Evolutionary conservation across 2,888 invertebrate genomes (phyloP).

Genomic region (Scrobipalpa atriplicella): DNA sequence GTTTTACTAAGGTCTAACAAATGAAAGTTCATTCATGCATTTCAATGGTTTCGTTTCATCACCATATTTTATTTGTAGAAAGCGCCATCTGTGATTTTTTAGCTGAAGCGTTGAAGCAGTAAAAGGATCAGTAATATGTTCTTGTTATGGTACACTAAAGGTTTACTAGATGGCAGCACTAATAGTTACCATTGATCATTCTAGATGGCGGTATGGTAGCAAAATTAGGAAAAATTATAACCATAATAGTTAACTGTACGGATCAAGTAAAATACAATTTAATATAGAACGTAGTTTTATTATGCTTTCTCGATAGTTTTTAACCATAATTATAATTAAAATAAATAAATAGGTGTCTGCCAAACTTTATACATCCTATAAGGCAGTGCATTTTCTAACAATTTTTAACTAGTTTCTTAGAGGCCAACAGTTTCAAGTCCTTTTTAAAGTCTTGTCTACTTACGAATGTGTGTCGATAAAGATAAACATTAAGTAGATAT

Average conservation of each 20-base stretch:
- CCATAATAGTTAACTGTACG: neutral
- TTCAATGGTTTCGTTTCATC: neutral
- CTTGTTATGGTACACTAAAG: neutral
- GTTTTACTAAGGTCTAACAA: neutral
- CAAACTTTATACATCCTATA: conserved; percentile 31
- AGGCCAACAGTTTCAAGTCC: conserved; percentile 8
- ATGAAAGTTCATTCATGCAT: conserved; percentile 8
- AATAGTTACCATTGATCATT: neutral
- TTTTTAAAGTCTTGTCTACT: conserved; percentile 9
- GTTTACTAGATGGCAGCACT: neutral
- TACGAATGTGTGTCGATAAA: conserved; percentile 18
- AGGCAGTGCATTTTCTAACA: conserved; percentile 29
- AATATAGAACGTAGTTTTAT: conserved; percentile 55
- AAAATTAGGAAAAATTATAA: neutral
- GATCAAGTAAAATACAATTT: conserved; percentile 30
- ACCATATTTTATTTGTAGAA: conserved; percentile 11
- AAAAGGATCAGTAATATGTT: neutral
- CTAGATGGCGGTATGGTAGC: neutral
- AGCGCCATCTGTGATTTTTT: conserved; percentile 41
- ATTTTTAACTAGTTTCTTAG: neutral
- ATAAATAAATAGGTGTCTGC: conserved; percentile 43
- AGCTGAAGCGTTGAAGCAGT: neutral
- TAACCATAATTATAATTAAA: conserved; percentile 38
- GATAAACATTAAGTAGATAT: conserved; percentile 26
- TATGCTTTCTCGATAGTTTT: conserved; percentile 54